These are phyloP conservation scores for Prionailurus bengalensis DNA, from an alignment of 2,113 vertebrate species.

Conservation along the genomic window DNA sequence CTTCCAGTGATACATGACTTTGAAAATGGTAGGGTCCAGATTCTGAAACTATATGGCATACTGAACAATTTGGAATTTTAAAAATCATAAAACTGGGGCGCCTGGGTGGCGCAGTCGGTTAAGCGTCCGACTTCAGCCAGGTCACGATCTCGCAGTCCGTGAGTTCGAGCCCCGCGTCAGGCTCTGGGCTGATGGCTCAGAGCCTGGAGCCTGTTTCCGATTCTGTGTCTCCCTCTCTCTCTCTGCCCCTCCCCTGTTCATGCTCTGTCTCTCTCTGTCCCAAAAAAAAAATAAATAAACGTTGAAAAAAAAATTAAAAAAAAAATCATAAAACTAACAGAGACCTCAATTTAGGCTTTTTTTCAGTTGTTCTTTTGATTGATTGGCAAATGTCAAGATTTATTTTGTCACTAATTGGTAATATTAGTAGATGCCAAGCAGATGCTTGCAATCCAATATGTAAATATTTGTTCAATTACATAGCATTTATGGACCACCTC, in stretches of 20 bases:
- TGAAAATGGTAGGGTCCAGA: background rate
- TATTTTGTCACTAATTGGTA: background rate
- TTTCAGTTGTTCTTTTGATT: background rate
- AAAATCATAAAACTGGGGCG: background rate
- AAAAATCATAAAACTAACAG: background rate
- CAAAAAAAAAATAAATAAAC: too few relatives aligned
- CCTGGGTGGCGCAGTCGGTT: too few relatives aligned
- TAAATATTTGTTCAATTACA: background rate
- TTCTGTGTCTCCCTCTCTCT: too few relatives aligned
- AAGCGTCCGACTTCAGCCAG: too few relatives aligned
- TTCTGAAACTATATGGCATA: background rate
- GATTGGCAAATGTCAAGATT: background rate
- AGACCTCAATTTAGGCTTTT: background rate
- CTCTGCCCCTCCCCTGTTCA: too few relatives aligned
- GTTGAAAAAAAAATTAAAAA: too few relatives aligned
- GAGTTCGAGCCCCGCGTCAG: too few relatives aligned
- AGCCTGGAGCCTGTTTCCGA: too few relatives aligned
- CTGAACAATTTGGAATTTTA: background rate
- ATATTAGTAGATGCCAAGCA: background rate
- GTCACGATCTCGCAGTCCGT: too few relatives aligned
- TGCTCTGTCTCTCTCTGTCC: too few relatives aligned
- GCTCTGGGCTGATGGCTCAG: too few relatives aligned
- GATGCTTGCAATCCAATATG: background rate
- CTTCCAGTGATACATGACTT: background rate
- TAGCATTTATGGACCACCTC: background rate